Conservation (phyloP, 2,797 vertebrate genomes). For the Lepidocolaptes lacrymiger region DNA sequence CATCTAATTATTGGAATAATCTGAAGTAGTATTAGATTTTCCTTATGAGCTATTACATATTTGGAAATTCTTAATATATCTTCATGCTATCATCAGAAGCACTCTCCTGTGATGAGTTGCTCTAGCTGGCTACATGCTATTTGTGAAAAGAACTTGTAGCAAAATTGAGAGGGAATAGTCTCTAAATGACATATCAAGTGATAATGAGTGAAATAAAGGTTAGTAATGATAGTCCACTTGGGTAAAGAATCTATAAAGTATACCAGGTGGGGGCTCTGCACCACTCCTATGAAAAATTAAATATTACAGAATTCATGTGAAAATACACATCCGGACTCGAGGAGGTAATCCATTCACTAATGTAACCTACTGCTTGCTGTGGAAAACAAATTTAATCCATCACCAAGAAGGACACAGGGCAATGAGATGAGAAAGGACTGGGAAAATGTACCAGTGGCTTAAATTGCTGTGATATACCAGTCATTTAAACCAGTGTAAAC, state of each 20-base stretch:
- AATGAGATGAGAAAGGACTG: not conserved
- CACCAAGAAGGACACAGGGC: not conserved
- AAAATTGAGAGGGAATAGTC: not conserved
- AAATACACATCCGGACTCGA: not conserved
- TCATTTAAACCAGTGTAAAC: not conserved
- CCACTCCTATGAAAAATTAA: not conserved
- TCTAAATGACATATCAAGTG: not conserved
- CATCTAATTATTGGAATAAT: not conserved
- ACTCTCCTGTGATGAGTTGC: not conserved
- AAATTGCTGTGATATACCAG: not conserved
- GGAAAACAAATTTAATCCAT: not conserved
- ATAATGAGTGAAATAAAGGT: not conserved
- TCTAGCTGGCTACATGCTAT: not conserved
- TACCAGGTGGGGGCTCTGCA: not conserved
- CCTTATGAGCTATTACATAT: not conserved
- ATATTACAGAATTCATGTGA: not conserved
- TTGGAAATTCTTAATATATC: not conserved
- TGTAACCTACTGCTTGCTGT: not conserved
- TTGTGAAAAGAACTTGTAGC: not conserved
- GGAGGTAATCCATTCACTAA: not conserved
- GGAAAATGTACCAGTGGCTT: not conserved
- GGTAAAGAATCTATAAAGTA: not conserved
- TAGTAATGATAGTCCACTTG: not conserved
- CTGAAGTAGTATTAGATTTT: not conserved
- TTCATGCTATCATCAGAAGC: not conserved